Conservation (phyloP, 2,113 vertebrate genomes). For the Malurus cyaneus region DNA sequence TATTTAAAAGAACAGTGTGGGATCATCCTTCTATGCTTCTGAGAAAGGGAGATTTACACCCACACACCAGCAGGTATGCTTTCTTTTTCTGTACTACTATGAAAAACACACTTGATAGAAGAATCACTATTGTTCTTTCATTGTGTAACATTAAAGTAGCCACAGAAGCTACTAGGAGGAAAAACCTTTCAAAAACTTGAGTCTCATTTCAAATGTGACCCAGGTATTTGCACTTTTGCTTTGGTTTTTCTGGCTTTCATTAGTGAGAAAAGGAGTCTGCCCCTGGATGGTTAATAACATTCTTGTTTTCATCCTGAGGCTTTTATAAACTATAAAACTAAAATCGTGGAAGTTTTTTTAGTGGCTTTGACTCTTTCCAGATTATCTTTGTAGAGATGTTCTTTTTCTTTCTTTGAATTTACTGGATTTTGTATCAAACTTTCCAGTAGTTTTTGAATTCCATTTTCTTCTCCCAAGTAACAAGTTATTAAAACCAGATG, state of each 20-base stretch:
- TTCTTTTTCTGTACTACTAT: constrained; percentile 32
- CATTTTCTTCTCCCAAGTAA: background rate
- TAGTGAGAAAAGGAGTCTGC: background rate
- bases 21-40: background rate
- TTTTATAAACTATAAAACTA: background rate
- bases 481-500: background rate
- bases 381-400: background rate
- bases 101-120: background rate
- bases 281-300: background rate
- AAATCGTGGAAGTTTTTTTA: background rate
- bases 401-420: background rate
- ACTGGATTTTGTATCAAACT: background rate
- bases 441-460: background rate
- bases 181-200: background rate
- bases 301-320: background rate
- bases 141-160: background rate
- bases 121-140: background rate
- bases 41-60: constrained; percentile 8
- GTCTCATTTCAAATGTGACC: background rate
- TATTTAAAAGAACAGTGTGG: constrained; percentile 24
- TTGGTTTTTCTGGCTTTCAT: background rate
- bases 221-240: background rate
- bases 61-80: background rate
- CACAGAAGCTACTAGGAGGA: background rate
- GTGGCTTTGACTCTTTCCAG: background rate